A percentile compares a stretch with the other conserved stretches of the same genome.
These are phyloP conservation scores for Hestina assimilis DNA, from an alignment of 1,140 invertebrate species.

Conservation along the genomic window DNA sequence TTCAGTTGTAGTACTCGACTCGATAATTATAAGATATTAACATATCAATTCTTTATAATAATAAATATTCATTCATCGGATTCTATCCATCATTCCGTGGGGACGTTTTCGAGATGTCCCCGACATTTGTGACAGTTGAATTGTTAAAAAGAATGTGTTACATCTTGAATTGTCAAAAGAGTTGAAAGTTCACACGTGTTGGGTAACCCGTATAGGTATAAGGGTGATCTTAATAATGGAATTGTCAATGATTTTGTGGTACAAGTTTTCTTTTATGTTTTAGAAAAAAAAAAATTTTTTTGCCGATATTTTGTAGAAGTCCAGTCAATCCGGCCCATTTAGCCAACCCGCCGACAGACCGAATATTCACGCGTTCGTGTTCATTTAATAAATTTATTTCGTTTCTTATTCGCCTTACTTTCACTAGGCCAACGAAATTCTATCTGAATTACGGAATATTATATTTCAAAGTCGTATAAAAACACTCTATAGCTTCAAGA, in stretches of 20 bases:
- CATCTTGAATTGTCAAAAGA: constrained; percentile 14
- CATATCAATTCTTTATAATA: constrained; percentile 67
- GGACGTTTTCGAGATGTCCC: constrained; percentile 46
- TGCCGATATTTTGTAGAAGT: not conserved
- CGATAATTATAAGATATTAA: constrained; percentile 65
- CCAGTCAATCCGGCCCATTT: no score
- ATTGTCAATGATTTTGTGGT: not conserved
- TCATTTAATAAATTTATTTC: no score
- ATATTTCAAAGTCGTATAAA: no score
- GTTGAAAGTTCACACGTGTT: constrained; percentile 26
- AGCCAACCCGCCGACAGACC: no score
- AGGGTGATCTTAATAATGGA: not conserved
- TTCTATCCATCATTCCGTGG: constrained; percentile 56
- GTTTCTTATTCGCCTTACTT: no score
- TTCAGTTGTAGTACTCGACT: constrained; percentile 52
- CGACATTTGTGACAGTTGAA: constrained; percentile 65
- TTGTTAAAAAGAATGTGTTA: constrained; percentile 13
- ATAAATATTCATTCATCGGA: constrained; percentile 65
- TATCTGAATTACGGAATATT: no score
- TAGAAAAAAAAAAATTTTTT: no score
- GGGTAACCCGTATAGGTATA: not conserved
- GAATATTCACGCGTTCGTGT: no score
- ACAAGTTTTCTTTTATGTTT: no score
- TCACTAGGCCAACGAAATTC: no score
- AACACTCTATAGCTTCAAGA: constrained; percentile 8